Percentiles rank a stretch among this genome's conserved stretches.
Evolutionary conservation across 2,113 vertebrate species (phyloP).

Genomic region (Pelecanoides urinatrix): DNA sequence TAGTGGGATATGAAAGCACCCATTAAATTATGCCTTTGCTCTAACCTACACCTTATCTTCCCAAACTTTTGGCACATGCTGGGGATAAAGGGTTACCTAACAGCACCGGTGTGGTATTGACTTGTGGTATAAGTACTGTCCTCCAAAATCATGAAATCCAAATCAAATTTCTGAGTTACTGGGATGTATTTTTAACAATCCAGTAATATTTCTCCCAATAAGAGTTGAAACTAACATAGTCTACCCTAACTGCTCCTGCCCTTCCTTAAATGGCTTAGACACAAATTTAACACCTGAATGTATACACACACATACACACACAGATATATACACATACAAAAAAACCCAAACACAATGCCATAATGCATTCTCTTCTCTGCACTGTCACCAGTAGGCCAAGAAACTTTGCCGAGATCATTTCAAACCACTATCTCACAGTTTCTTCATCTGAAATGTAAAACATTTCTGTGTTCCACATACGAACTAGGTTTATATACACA

Average conservation of each 20-base stretch:
- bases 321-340: rapidly evolving
- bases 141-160: not conserved
- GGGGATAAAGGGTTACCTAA: not conserved
- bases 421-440: not conserved
- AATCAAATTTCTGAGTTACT: not conserved
- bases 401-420: not conserved
- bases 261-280: not conserved
- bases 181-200: not conserved
- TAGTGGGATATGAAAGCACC: not conserved
- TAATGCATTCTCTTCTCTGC: not conserved
- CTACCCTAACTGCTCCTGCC: not conserved
- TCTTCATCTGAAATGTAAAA: not conserved
- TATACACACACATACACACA: not conserved
- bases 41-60: not conserved
- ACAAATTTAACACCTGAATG: not conserved
- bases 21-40: not conserved
- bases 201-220: not conserved
- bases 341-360: not conserved
- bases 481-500: not conserved
- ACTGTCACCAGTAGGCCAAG: not conserved
- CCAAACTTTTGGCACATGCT: not conserved
- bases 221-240: not conserved
- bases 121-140: too few relatives aligned
- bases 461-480: rapidly evolving
- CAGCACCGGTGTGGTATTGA: not conserved